Evolutionary conservation across 2,797 vertebrate genomes (phyloP), one percentile per base, ranked within the genome.

Genomic region (Myiotriccus ornatus): DNA sequence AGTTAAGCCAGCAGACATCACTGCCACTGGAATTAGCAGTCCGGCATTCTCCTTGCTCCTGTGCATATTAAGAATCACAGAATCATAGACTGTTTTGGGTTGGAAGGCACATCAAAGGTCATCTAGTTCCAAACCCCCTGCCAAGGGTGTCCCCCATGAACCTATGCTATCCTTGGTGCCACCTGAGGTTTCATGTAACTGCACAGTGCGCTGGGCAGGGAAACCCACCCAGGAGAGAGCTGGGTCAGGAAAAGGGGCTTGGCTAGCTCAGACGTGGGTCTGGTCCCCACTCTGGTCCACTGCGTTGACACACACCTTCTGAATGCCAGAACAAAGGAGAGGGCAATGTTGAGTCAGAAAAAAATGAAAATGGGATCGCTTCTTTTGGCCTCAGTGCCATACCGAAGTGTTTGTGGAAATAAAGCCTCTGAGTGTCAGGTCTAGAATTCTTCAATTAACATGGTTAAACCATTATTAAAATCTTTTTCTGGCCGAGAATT

Each of bases 201-300:
- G 49, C 27, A 22, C 5, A 25, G 16, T 0, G 4, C 0, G 0
- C 17, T 12, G 34, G 39, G 16, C 21, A 70, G 34, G 15, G 20
- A 52, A 78, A 55, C 10, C 7, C 59, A 32, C 19, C 53, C 44
- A 52, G 57, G 44, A 65, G 53, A 81, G 89, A 90, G 18, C 60
- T 43, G 1, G 43, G 71, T 16, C 53, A 22, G 84, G 59, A 24
- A 47, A 71, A 81, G 44, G 39, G 43, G 17, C n/a, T 84, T 86
- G 64, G 32, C 37, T 30, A 22, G 18, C 50, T 71, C 23, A 41
- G 4, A 25, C 0, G 1, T 32, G 30, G 47, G 28, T 37, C 83
- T 4, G 4, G 65, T 77, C 21, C 30, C 28, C 2, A 1, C 24
- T n/a, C 56, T 17, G 46, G 50, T 78, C 35, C 30, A 7, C 55